Evolutionary conservation across 2,797 vertebrate genomes (phyloP).

Genomic region (Selene dorsalis): DNA sequence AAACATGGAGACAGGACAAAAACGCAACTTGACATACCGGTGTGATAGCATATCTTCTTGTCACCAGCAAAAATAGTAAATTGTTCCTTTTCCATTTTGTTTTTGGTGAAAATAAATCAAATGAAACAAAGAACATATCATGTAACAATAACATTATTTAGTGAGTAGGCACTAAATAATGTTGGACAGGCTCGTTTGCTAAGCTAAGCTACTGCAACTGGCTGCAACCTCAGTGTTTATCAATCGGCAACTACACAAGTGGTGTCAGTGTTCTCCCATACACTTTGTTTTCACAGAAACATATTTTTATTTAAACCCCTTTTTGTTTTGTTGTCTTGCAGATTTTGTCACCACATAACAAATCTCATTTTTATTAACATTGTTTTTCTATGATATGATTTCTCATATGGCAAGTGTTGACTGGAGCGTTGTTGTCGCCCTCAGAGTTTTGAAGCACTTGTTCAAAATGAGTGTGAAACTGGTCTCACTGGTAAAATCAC

Average conservation of each 20-base stretch:
- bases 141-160: not conserved
- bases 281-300: not conserved
- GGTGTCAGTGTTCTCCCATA: too few relatives aligned
- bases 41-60: not conserved
- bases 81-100: not conserved
- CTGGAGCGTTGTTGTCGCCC: not conserved
- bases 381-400: not conserved
- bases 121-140: not conserved
- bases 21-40: too few relatives aligned
- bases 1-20: too few relatives aligned
- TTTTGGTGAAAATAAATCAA: not conserved
- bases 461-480: slow-evolving; percentile 4
- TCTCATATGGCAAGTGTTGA: slow-evolving; percentile 1
- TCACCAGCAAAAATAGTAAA: not conserved
- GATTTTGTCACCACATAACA: not conserved
- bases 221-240: too few relatives aligned
- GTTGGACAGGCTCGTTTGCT: not conserved
- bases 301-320: not conserved
- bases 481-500: not conserved
- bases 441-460: not conserved
- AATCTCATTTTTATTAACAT: not conserved
- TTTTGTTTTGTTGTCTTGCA: too few relatives aligned
- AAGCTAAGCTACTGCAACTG: too few relatives aligned
- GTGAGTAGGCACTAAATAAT: not conserved
- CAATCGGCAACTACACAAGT: too few relatives aligned